Base-by-base conservation (phyloP, 1,140 invertebrate genomes). In the Drosophila equinoxialis region DNA sequence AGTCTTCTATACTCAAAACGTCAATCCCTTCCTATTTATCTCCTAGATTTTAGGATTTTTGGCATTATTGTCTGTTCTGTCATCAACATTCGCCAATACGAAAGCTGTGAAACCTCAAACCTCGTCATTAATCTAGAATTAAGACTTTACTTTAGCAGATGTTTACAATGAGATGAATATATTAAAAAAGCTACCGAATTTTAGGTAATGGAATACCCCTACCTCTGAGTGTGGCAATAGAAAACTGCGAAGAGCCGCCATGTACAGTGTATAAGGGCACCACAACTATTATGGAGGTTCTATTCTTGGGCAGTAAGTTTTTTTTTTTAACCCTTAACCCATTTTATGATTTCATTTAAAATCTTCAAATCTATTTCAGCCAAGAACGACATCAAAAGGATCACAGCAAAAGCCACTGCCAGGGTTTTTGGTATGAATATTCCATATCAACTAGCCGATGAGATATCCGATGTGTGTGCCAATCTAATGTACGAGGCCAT, bases 231-330 rank as follows among this genome's bases (percentile, higher is more conserved):
- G 90, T 91, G 0, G 37, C 41, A 1, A 48, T 92, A 0, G n/a
- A 41, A 2, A 83, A 86, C 17, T 92, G 91, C 42, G 82, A 80
- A 0, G 68, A 59, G 8, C 73, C 79, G 10, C 91, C 91, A 0
- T 92, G 91, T 20, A 60, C 71, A 20, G 89, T 92, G 11, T 76
- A 85, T 48, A 92, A 91, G n/a, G 91, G 91, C 7, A 35, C n/a
- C 17, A 20, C 11, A 37, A 81, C 72, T 0, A 2, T 90, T 0
- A 91, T 92, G 89, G 78, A 92, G 54, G 78, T 90, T 1, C 66
- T 80, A 2, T 91, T 91, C 42, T 48, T 91, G 62, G 90, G 90
- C 59, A 82, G 90, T 91, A 81, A 81, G 77, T 71, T 14, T 20
- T 0, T 11, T 1, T 17, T 1, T 5, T 30, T 86, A 6, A 6